phyloP scores from a whole-genome alignment of 2,888 invertebrate genomes.

The Psylliodes chrysocephalus region DNA sequence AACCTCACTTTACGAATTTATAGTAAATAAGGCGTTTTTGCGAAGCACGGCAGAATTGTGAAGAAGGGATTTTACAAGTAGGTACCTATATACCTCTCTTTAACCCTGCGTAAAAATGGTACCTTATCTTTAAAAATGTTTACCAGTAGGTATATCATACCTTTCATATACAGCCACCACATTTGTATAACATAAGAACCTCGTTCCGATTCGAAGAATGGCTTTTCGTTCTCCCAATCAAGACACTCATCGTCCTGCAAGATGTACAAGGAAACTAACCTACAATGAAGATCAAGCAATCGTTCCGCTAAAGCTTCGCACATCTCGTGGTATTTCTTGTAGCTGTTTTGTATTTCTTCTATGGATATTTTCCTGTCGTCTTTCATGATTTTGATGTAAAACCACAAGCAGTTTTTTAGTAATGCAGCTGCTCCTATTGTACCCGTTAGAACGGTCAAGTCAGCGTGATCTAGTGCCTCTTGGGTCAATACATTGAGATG shows the following conservation, averaged over 20 bases:
- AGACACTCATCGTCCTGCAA: constrained; percentile 84
- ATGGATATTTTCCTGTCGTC: constrained; percentile 47
- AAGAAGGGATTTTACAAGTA: too few relatives aligned
- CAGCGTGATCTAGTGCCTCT: constrained; percentile 87
- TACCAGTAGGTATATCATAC: constrained; percentile 62
- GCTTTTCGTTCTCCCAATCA: constrained; percentile 74
- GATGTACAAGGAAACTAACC: constrained; percentile 81
- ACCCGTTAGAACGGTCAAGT: constrained; percentile 81
- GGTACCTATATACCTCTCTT: too few relatives aligned
- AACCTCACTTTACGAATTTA: too few relatives aligned
- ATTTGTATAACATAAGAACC: constrained; percentile 86
- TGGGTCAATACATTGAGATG: constrained; percentile 83
- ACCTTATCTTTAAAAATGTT: too few relatives aligned
- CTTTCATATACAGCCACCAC: constrained; percentile 91
- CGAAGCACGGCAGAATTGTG: too few relatives aligned
- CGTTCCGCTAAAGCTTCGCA: constrained; percentile 86
- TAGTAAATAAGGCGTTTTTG: too few relatives aligned
- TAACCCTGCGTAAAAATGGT: too few relatives aligned
- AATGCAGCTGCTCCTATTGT: constrained; percentile 84
- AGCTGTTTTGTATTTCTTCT: constrained; percentile 65
- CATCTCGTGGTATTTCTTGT: constrained; percentile 84
- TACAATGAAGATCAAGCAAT: constrained; percentile 81
- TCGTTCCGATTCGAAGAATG: constrained; percentile 78
- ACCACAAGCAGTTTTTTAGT: constrained; percentile 81
- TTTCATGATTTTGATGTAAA: constrained; percentile 73